Evolutionary conservation across 2,113 vertebrate species (phyloP), one percentile per base, ranked within the genome.

Genomic region (Myotis davidii): DNA sequence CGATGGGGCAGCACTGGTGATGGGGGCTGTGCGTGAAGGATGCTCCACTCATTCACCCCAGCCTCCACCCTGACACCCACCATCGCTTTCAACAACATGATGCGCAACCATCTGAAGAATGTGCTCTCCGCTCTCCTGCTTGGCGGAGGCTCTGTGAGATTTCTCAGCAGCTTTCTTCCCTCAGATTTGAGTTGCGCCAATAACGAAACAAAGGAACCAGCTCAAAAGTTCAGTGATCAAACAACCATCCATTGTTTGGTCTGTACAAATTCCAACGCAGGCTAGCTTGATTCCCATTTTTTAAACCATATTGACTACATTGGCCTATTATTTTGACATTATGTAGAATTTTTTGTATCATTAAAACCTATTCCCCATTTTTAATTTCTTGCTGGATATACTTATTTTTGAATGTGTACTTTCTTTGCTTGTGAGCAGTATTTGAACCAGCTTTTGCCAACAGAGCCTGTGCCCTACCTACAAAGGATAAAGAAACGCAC

Each of bases 21-120:
- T 3, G 27, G 42, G 50, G 17, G 6, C 29, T 11, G 14, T 13
- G 9, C 3, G 0, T 4, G 27, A 27, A 61, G 52, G 73, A 29
- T 3, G 12, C 18, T 17, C 21, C 8, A 48, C 25, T 8, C 69
- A 1, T 17, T 3, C 56, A 21, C 48, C 11, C 18, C 48, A 5
- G 50, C 39, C 37, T 23, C 23, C 5, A 5, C 12, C 23, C 16
- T 4, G 4, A 79, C 25, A 0, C 18, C 23, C 52, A 18, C 54
- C 8, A 48, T 16, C 0, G 0, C 5, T 16, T 17, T n/a, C 61
- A 12, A 10, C 9, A 52, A 61, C 54, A 3, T 0, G 0, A 6
- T 21, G 84, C 45, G 54, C 81, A 77, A 3, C 21, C 42, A 2
- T 27, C 17, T 10, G 11, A 29, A 29, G 27, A 32, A 25, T 25